Conservation (phyloP, 2,888 invertebrate genomes). For the Rhodophaea formosa region DNA sequence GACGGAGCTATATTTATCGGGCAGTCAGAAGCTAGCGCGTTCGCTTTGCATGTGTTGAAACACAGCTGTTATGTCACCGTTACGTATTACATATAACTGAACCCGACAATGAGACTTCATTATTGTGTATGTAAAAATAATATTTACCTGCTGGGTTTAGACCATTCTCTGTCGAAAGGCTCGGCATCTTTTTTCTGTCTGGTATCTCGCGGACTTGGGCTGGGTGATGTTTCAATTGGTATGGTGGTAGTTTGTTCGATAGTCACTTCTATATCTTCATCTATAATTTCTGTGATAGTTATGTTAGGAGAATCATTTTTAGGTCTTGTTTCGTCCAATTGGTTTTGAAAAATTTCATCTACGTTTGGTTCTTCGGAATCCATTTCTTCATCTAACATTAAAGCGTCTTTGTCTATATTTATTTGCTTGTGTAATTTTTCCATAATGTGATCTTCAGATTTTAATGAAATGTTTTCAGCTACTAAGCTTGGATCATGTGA, state of each 20-base stretch:
- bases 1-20: conserved; percentile 73
- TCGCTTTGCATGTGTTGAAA: conserved; percentile 73
- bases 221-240: conserved; percentile 70
- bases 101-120: conserved; percentile 28
- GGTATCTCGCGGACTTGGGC: conserved; percentile 60
- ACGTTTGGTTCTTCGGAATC: conserved; percentile 69
- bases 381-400: conserved; percentile 63
- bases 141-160: conserved; percentile 75
- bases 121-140: conserved; percentile 27
- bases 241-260: conserved; percentile 51
- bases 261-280: conserved; percentile 55
- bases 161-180: conserved; percentile 64
- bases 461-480: conserved; percentile 59
- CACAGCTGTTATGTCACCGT: conserved; percentile 66
- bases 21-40: conserved; percentile 71
- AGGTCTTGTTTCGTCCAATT: conserved; percentile 57
- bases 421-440: conserved; percentile 66
- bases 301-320: conserved; percentile 69
- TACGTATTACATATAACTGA: conserved; percentile 42
- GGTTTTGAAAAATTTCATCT: conserved; percentile 70
- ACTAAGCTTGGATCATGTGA: conserved; percentile 75
- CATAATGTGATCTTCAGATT: conserved; percentile 67
- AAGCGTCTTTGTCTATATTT: conserved; percentile 59
- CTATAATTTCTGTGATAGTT: conserved; percentile 74
- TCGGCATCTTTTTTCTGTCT: conserved; percentile 46